These are phyloP conservation scores for Vanessa tameamea DNA, from an alignment of 1,140 invertebrate genomes.

Conservation along the genomic window DNA sequence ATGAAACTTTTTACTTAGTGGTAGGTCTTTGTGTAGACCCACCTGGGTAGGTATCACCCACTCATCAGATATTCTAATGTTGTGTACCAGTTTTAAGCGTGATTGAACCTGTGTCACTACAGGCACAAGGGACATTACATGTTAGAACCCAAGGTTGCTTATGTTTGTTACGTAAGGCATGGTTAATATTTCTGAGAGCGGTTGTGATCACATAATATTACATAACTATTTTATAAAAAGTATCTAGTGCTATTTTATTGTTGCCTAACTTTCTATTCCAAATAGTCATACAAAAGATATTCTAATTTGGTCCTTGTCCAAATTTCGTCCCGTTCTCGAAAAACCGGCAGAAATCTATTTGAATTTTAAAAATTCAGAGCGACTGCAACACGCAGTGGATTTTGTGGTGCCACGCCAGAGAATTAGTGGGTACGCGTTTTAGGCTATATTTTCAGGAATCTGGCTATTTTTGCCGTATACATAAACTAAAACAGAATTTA, in stretches of 20 bases:
- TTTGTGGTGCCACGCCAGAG: slow-evolving; percentile 9
- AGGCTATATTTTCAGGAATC: background rate
- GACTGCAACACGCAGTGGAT: slow-evolving; percentile 6
- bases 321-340: slow-evolving; percentile 21
- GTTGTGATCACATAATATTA: too few species aligned
- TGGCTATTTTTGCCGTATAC: background rate
- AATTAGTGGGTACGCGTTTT: slow-evolving; percentile 13
- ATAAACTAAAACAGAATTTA: background rate
- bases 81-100: too few species aligned
- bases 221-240: too few species aligned
- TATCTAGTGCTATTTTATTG: background rate
- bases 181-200: too few species aligned
- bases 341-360: slow-evolving; percentile 27
- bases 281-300: slow-evolving; percentile 27
- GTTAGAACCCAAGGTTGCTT: too few species aligned
- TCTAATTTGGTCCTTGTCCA: slow-evolving; percentile 36
- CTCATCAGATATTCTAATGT: too few species aligned
- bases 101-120: too few species aligned
- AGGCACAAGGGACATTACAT: too few species aligned
- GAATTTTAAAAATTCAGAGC: slow-evolving; percentile 36
- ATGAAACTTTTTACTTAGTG: too few species aligned
- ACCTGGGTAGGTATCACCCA: too few species aligned
- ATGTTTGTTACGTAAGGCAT: too few species aligned
- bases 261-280: slow-evolving; percentile 1
- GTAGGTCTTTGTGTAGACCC: too few species aligned